phyloP scores from a whole-genome alignment of 1,140 invertebrate genomes.

The Andricus grossulariae region DNA sequence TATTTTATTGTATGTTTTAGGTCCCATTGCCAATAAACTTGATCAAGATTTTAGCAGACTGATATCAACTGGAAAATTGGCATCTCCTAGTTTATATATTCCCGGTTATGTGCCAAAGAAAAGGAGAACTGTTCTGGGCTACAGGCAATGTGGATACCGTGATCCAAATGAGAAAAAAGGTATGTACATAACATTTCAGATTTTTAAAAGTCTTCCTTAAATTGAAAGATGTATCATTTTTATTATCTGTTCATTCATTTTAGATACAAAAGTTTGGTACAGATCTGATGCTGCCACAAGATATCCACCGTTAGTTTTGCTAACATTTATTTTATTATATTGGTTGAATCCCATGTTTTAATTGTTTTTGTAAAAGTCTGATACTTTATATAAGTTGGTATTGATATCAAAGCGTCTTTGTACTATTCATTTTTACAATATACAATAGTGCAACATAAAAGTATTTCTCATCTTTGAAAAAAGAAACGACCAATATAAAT shows the following conservation, averaged over 20 bases:
- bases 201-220: neutral
- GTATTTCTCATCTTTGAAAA: too few relatives aligned
- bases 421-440: neutral
- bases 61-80: slow-evolving; percentile 83
- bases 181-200: neutral
- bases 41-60: slow-evolving; percentile 87
- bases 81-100: slow-evolving; percentile 85
- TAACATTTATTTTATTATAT: slow-evolving; percentile 1
- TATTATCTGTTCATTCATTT: neutral
- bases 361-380: neutral
- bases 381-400: neutral
- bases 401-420: neutral
- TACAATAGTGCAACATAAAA: too few relatives aligned
- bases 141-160: slow-evolving; percentile 83
- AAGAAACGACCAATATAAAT: too few relatives aligned
- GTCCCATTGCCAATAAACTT: slow-evolving; percentile 84
- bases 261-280: neutral
- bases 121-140: slow-evolving; percentile 82
- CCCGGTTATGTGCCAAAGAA: slow-evolving; percentile 85
- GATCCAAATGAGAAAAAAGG: slow-evolving; percentile 82
- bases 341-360: neutral
- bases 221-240: neutral
- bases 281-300: neutral
- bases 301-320: neutral
- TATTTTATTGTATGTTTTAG: slow-evolving; percentile 58